Percentiles rank a stretch among this genome's conserved stretches.
Evolutionary conservation across 2,888 invertebrate genomes (phyloP).

Genomic region (Opisthograptis luteolata): DNA sequence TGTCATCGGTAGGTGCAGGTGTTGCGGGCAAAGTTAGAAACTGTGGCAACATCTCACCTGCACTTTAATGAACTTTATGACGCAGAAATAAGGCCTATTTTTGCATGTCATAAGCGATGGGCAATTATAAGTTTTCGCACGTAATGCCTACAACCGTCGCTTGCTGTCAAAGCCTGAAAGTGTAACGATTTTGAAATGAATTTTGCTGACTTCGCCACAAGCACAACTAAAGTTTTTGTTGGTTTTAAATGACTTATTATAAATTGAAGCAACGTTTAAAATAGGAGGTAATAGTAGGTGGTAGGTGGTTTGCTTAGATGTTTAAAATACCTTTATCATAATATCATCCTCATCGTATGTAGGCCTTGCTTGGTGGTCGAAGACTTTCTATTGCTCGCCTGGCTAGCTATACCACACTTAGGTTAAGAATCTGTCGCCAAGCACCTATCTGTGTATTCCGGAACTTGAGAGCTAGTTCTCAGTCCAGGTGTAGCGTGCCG

Average conservation of each 20-base stretch:
- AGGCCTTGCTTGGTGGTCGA: no score
- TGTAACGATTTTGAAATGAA: constrained; percentile 27
- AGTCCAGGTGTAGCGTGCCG: no score
- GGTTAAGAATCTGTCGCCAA: no score
- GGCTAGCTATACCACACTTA: no score
- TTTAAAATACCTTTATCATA: no score
- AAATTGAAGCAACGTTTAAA: no score
- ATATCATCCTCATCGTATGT: no score
- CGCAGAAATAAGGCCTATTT: constrained; percentile 11
- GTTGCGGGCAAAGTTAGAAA: constrained; percentile 22
- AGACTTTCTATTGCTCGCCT: no score
- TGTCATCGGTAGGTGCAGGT: constrained; percentile 31
- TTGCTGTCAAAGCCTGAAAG: constrained; percentile 28
- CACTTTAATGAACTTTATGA: constrained; percentile 6
- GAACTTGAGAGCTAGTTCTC: no score
- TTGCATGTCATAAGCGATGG: constrained; percentile 13
- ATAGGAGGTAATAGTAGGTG: no score
- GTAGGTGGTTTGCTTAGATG: no score
- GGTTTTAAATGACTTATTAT: constrained; percentile 10
- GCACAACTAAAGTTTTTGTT: constrained; percentile 14
- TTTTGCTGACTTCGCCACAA: constrained; percentile 13
- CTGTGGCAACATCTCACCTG: background rate
- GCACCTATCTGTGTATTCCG: no score
- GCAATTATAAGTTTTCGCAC: constrained; percentile 41
- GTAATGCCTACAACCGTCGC: constrained; percentile 33